Evolutionary conservation across 2,113 vertebrate genomes (phyloP).

Genomic region (Nyctibius bracteatus): DNA sequence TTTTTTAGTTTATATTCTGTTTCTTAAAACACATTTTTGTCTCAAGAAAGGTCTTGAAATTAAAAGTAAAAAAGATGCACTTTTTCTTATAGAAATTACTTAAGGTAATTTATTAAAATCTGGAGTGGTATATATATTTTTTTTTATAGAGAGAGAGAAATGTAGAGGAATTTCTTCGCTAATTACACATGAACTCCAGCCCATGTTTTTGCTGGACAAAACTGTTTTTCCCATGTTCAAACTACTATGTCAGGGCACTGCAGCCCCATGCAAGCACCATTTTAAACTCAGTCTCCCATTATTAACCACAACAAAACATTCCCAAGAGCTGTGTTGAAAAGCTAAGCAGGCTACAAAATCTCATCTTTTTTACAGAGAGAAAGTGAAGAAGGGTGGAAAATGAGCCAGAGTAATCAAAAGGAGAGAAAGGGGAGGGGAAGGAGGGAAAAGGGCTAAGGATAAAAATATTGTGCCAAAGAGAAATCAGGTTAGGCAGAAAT

Average conservation of each 20-base stretch:
- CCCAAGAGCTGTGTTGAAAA: not conserved
- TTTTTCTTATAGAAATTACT: not conserved
- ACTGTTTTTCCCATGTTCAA: not conserved
- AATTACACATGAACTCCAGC: not conserved
- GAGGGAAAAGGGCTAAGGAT: not conserved
- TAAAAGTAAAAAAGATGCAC: fast-evolving
- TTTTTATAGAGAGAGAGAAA: not conserved
- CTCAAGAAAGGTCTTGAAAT: not conserved
- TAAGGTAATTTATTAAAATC: not conserved
- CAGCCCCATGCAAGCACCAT: not conserved
- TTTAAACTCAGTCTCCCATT: not conserved
- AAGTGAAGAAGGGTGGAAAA: not conserved
- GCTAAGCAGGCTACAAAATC: not conserved
- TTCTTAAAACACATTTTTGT: not conserved
- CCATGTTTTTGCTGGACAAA: not conserved
- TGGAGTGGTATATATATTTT: not conserved
- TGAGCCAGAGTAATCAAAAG: not conserved
- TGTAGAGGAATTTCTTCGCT: not conserved
- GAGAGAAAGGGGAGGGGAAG: not conserved
- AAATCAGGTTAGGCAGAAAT: not conserved
- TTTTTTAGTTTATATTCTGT: not conserved
- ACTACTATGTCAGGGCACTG: not conserved
- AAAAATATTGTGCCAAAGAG: not conserved
- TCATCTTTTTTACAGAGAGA: not conserved
- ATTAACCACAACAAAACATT: not conserved